These are phyloP conservation scores for Melanerpes aurifrons DNA, from an alignment of 2,113 vertebrate species.

Conservation along the genomic window DNA sequence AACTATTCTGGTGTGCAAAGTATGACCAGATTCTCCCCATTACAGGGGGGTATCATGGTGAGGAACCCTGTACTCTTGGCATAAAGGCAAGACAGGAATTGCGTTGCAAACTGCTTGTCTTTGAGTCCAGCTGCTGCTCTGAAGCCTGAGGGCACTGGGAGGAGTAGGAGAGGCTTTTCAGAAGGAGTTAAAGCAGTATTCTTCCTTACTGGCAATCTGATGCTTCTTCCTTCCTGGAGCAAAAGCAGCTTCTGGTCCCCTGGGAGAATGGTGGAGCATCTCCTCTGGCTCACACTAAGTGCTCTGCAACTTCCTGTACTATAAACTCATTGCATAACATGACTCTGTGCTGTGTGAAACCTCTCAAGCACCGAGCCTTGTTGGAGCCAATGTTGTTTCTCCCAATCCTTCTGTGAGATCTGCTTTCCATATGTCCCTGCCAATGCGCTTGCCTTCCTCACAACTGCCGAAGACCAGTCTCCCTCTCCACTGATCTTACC, in stretches of 20 bases:
- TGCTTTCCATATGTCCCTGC: background rate
- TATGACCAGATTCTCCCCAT: background rate
- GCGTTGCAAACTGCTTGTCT: background rate
- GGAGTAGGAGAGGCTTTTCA: background rate
- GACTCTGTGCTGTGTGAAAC: background rate
- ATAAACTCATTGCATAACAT: rapidly evolving
- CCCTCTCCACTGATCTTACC: background rate
- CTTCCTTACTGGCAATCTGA: background rate
- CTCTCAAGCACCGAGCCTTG: background rate
- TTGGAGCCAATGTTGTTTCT: background rate
- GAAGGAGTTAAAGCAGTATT: background rate
- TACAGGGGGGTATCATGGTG: background rate
- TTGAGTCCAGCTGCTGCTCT: background rate
- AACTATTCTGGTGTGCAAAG: background rate
- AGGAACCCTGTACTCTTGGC: background rate
- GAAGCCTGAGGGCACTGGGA: background rate
- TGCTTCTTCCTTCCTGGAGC: background rate
- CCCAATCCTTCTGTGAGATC: background rate
- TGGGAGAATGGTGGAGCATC: background rate
- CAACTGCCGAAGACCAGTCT: background rate
- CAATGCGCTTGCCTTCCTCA: background rate
- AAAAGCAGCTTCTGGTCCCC: background rate
- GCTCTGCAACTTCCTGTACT: background rate
- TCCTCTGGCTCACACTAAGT: background rate
- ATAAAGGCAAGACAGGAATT: background rate